A percentile compares a stretch with the other conserved stretches of the same genome.
Conservation (phyloP, 2,888 invertebrate species). For the Pachymerium ferrugineum region DNA sequence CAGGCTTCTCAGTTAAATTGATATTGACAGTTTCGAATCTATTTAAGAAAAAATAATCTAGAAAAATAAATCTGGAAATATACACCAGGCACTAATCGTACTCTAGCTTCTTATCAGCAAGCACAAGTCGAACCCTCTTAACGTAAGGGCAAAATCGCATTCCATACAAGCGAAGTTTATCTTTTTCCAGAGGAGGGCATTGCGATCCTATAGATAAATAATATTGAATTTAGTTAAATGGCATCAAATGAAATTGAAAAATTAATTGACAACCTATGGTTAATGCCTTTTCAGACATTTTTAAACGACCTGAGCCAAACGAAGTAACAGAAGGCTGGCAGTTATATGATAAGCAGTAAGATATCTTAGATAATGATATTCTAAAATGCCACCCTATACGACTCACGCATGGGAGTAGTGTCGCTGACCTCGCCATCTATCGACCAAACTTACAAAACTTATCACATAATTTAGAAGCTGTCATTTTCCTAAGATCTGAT, state of each 20-base stretch:
- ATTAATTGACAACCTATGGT: neutral
- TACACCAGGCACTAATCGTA: neutral
- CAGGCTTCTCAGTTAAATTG: slow-evolving; percentile 24
- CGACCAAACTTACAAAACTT: too few species aligned
- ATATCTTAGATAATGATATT: too few species aligned
- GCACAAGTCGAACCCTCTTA: slow-evolving; percentile 21
- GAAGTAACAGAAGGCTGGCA: too few species aligned
- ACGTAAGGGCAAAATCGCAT: slow-evolving; percentile 31
- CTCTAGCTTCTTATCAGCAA: slow-evolving; percentile 14
- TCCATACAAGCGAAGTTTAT: neutral
- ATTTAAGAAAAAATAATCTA: neutral
- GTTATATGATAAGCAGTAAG: too few species aligned
- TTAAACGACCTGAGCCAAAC: too few species aligned
- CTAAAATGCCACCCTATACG: too few species aligned
- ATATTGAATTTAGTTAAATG: too few species aligned
- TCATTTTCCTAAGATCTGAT: too few species aligned
- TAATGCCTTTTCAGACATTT: slow-evolving; percentile 17
- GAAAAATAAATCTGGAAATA: neutral
- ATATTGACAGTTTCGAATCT: slow-evolving; percentile 27
- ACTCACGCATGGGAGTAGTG: too few species aligned
- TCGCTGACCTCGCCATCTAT: too few species aligned
- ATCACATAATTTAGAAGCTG: too few species aligned
- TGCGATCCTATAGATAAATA: neutral
- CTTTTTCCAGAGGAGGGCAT: neutral
- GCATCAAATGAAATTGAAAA: too few species aligned